Conservation (phyloP, 2,113 vertebrate genomes). For the Microcebus murinus region DNA sequence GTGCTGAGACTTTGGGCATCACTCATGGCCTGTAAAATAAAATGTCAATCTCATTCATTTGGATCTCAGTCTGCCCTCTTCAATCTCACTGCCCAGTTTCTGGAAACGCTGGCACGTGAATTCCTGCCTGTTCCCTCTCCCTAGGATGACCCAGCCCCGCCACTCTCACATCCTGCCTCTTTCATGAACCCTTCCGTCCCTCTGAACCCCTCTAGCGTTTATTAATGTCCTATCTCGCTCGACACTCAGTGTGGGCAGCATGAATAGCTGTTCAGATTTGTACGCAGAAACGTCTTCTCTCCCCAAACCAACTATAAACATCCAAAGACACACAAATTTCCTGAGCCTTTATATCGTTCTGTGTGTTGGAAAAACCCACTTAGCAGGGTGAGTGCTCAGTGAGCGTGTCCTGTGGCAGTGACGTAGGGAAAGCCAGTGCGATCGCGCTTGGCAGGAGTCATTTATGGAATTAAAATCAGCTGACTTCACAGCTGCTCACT, state of each 20-base stretch:
- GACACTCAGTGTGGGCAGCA: not conserved
- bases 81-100: not conserved
- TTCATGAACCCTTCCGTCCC: not conserved
- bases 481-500: not conserved
- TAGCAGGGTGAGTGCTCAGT: not conserved
- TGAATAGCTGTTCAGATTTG: not conserved
- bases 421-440: not conserved
- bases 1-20: not conserved
- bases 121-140: not conserved
- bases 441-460: not conserved
- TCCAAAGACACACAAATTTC: not conserved
- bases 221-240: not conserved
- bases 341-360: fast-evolving
- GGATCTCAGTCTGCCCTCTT: not conserved
- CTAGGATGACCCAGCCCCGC: not conserved
- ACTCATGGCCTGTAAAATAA: not conserved
- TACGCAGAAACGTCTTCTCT: not conserved
- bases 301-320: not conserved
- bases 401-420: no score
- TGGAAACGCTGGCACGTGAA: not conserved
- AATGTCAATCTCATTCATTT: not conserved
- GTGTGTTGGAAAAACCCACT: not conserved
- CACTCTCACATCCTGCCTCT: not conserved
- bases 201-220: not conserved
- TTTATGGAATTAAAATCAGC: not conserved